Base-by-base conservation (phyloP, 2,797 vertebrate genomes). In the Liparis tanakae region DNA sequence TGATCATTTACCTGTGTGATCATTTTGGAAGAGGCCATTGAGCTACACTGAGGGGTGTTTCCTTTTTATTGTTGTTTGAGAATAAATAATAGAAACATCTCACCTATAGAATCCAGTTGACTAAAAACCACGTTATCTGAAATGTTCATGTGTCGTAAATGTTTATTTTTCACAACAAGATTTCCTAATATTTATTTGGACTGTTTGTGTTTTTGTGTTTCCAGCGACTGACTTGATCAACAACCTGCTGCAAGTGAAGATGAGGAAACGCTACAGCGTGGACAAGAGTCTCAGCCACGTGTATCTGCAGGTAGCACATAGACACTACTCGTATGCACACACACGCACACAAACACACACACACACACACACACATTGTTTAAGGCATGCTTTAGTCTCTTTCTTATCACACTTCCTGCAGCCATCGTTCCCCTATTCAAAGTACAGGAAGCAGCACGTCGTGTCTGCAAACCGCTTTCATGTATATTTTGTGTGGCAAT, bases 211-310 rank as follows among this genome's bases (percentile, higher is more conserved):
- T 22, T 63, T 75, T 89, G 37, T 86, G 61, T 84, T 86, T 55
- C 13, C 81, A 97, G 96, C 96, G 48, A 97, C 93, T 3, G 96
- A 97, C 83, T 93, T 98, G 88, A 98, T 98, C 91, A 98, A 96
- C 92, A 97, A 97, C 90, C 89, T 98, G 78, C 94, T 98, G 30
- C 97, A 98, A 88, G 96, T 98, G 67, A 97, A 97, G 91, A 97
- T 98, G 95, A 95, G 97, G 88, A 98, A 97, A 88, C 95, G 97
- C 74, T 98, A 95, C 91, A 98, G 97, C 1, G 97, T 98, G 43
- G 96, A 97, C 91, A 98, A 98, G 87, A 97, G 96, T 79, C 94
- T 98, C 68, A 97, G 97, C 81, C 97, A 98, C 46, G 51, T 91
- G 0, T 98, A 96, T 88, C 85, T 98, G 83, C 97, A 98, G 96